Evolutionary conservation across 1,140 invertebrate genomes (phyloP).

Genomic region (Acyrthosiphon pisum): DNA sequence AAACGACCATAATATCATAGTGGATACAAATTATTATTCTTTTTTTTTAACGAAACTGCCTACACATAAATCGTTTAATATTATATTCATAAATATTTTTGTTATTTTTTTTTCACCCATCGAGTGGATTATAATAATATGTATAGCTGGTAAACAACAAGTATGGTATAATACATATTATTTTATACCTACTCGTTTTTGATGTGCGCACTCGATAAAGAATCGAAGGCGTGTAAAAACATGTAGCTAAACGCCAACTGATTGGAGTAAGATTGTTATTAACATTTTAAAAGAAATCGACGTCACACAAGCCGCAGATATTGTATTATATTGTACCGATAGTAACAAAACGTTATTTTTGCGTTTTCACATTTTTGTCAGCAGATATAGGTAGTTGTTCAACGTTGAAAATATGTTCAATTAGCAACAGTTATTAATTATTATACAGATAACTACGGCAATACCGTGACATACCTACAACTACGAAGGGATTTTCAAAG

Average conservation of each 20-base stretch:
- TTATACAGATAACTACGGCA: background rate
- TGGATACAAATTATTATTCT: background rate
- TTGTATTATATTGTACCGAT: background rate
- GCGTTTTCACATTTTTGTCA: background rate
- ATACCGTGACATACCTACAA: background rate
- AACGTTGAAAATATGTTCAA: background rate
- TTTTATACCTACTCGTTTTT: background rate
- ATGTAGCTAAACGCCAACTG: background rate
- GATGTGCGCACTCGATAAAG: background rate
- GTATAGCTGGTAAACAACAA: background rate
- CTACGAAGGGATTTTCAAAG: too few relatives aligned
- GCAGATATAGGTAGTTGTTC: background rate
- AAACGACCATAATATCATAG: background rate
- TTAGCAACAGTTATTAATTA: background rate
- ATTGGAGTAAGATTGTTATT: background rate
- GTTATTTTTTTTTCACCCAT: background rate
- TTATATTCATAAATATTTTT: background rate
- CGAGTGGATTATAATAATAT: background rate
- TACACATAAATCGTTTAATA: background rate
- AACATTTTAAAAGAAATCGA: background rate
- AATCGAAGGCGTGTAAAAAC: slow-evolving; percentile 5
- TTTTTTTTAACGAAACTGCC: slow-evolving; percentile 3
- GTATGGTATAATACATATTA: background rate
- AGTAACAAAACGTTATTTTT: background rate
- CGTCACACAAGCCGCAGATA: background rate